phyloP scores from a whole-genome alignment of 2,797 vertebrate species.

The Vespertilio murinus region DNA sequence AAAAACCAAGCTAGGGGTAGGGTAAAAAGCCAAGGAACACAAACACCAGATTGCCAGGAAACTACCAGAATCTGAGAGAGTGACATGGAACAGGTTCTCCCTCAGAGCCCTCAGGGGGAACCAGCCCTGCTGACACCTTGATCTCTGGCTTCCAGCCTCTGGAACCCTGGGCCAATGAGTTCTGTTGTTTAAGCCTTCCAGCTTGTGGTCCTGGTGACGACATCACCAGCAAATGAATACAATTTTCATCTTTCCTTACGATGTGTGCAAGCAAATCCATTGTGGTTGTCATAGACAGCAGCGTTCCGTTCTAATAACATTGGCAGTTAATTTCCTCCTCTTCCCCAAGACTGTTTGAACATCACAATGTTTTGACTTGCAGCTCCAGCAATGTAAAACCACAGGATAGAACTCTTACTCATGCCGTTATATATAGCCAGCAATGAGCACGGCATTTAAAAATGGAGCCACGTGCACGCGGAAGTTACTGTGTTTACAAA shows the following conservation, averaged over 20 bases:
- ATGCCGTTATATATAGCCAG: constrained; percentile 61
- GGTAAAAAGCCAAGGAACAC: background rate
- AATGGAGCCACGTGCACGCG: constrained; percentile 21
- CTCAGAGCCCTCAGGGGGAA: background rate
- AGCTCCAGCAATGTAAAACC: constrained; percentile 65
- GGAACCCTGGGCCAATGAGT: background rate
- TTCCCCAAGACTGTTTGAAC: constrained; percentile 34
- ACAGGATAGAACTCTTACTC: constrained; percentile 65
- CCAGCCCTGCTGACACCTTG: background rate
- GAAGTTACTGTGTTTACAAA: constrained; percentile 72
- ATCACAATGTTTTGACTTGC: constrained; percentile 70
- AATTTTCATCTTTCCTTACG: background rate
- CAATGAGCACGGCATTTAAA: constrained; percentile 72
- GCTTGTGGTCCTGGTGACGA: background rate
- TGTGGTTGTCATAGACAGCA: background rate
- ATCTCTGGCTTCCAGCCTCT: background rate
- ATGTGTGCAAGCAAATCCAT: background rate
- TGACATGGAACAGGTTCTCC: background rate
- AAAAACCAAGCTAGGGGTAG: background rate
- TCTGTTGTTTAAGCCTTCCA: background rate
- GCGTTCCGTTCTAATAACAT: constrained; percentile 51
- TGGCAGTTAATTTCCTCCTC: constrained; percentile 47
- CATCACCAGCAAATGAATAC: background rate
- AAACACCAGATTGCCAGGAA: background rate
- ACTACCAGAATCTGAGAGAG: background rate